These are phyloP conservation scores for Macaria liturata DNA, from an alignment of 2,888 invertebrate species.

Conservation along the genomic window DNA sequence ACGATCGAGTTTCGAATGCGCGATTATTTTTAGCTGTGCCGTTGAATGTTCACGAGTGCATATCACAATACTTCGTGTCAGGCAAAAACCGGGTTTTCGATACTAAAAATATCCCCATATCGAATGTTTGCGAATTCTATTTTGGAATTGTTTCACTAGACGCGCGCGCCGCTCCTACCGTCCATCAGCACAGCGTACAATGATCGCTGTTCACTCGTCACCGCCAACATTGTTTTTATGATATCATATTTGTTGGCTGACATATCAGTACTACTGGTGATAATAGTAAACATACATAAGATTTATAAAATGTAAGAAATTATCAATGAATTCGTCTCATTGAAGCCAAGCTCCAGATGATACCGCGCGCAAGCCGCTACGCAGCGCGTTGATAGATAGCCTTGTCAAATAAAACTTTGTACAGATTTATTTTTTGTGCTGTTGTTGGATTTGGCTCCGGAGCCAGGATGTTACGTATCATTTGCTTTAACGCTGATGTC, in stretches of 20 bases:
- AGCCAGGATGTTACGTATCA: constrained; percentile 52
- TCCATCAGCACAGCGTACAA: constrained; percentile 16
- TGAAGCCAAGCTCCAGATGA: constrained; percentile 45
- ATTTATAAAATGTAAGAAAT: constrained; percentile 30
- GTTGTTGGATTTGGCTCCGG: constrained; percentile 36
- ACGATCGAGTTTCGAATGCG: constrained; percentile 53
- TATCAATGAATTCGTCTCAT: constrained; percentile 37
- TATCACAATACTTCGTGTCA: constrained; percentile 72
- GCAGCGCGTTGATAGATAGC: constrained; percentile 39
- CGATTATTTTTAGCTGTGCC: constrained; percentile 66
- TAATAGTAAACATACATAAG: constrained; percentile 41
- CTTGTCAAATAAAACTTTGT: constrained; percentile 43
- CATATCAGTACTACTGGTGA: constrained; percentile 21
- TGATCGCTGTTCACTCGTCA: constrained; percentile 5
- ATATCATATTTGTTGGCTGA: not conserved
- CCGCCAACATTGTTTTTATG: not conserved
- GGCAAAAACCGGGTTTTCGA: constrained; percentile 78
- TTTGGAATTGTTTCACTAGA: constrained; percentile 66
- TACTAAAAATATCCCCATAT: constrained; percentile 80
- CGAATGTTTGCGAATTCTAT: constrained; percentile 81
- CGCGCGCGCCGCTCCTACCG: constrained; percentile 32
- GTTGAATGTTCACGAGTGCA: constrained; percentile 67
- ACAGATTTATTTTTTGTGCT: constrained; percentile 42
- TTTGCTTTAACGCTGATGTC: constrained; percentile 22
- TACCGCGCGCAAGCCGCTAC: constrained; percentile 33